Evolutionary conservation across 2,113 vertebrate species (phyloP).

Genomic region (Phylloscopus trochiloides): DNA sequence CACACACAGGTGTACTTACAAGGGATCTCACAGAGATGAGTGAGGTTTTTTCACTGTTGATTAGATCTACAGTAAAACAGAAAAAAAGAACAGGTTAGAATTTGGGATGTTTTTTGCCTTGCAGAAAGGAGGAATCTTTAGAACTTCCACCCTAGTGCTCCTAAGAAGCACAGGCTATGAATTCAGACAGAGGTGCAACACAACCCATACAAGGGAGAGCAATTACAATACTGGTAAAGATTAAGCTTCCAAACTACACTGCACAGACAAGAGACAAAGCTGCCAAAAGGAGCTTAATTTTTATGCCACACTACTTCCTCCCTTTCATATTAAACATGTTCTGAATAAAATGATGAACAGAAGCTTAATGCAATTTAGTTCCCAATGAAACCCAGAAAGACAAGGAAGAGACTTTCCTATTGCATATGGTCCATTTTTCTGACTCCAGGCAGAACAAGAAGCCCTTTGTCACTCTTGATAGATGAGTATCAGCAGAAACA

Average conservation of each 20-base stretch:
- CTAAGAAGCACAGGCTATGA: not conserved
- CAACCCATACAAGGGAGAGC: not conserved
- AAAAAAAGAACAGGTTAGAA: not conserved
- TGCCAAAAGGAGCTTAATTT: not conserved
- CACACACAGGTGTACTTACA: slow-evolving; percentile 3
- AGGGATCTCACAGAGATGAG: not conserved
- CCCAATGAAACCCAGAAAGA: not conserved
- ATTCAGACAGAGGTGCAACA: not conserved
- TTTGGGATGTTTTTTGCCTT: not conserved
- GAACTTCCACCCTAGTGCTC: not conserved
- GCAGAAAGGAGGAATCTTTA: not conserved
- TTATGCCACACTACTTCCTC: not conserved
- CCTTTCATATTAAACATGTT: not conserved
- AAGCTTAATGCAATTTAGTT: not conserved
- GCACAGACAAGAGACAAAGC: not conserved
- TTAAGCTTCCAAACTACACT: not conserved
- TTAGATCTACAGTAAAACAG: not conserved
- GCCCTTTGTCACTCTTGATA: not conserved
- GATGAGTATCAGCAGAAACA: not conserved
- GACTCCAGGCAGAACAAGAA: not conserved
- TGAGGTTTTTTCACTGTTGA: not conserved
- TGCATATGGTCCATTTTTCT: not conserved
- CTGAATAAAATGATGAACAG: not conserved
- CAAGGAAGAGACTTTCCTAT: not conserved
- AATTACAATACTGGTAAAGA: not conserved